A percentile compares a stretch with the other conserved stretches of the same genome.
phyloP scores from a whole-genome alignment of 2,113 vertebrate species.

The Pionites leucogaster region DNA sequence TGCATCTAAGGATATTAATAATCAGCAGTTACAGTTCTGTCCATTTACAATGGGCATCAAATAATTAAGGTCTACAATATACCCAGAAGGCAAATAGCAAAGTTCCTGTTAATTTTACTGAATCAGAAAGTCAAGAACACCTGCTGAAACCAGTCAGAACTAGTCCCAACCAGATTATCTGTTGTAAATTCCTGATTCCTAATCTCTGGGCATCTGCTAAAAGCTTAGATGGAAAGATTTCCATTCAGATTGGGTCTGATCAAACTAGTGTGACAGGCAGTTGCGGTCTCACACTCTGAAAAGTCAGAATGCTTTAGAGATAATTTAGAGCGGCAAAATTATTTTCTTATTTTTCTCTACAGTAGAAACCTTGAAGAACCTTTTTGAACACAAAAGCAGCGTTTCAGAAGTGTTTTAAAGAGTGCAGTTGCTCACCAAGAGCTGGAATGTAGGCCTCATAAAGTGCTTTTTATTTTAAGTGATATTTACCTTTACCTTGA shows the following conservation, averaged over 20 bases:
- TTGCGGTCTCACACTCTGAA: background rate
- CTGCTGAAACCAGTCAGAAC: background rate
- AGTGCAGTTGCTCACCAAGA: background rate
- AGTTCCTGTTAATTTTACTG: background rate
- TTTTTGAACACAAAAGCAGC: background rate
- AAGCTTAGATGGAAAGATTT: background rate
- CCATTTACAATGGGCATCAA: background rate
- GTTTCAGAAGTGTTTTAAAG: background rate
- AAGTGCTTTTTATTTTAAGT: background rate
- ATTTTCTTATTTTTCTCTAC: background rate
- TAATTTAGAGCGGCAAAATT: background rate
- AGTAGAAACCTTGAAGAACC: background rate
- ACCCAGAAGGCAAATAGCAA: background rate
- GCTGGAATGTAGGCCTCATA: background rate
- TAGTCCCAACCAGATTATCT: background rate
- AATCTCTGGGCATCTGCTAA: background rate
- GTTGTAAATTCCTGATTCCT: background rate
- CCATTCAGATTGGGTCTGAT: background rate
- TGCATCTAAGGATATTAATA: background rate
- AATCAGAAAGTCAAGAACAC: background rate
- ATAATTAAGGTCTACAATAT: background rate
- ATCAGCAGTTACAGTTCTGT: background rate
- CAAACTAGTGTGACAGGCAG: background rate
- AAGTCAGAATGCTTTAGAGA: background rate
- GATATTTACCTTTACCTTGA: background rate